Base-by-base conservation (phyloP, 1,140 invertebrate genomes). In the Nylanderia fulva region DNA sequence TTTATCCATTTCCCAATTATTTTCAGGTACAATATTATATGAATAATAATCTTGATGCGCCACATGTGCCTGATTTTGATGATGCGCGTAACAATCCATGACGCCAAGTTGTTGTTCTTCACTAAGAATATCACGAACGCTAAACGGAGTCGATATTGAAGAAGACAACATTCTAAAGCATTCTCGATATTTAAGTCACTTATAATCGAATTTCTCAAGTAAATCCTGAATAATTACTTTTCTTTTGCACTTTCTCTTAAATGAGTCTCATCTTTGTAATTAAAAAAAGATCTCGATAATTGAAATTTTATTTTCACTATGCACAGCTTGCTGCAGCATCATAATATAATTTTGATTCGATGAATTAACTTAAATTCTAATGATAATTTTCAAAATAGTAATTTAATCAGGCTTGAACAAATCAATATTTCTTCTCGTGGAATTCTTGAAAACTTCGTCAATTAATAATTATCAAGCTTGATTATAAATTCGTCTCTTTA, bases 51-150 rank as follows among this genome's bases (percentile, higher is more conserved):
- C 94, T 42, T 93, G 91, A 1, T 92, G 85, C 21, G n/a, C n/a
- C n/a, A 93, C 88, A 1, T 74, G 85, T 15, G 64, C 11, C 56
- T 85, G 89, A 18, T 87, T 84, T 18, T 90, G 89, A 36, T 94
- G 93, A 9, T 91, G 86, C 0, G 89, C 83, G 54, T 94, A 95
- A 61, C 93, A 94, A 75, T 95, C 94, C 94, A 95, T 95, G 9
- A 64, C 79, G 3, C 89, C 87, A 0, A 94, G 86, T 36, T 93
- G 92, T 29, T 94, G 94, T 85, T 94, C 93, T 33, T 92, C 93
- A 88, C 90, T 97, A 74, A 97, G 93, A 91, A 97, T 97, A 86
- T 97, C 97, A 86, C 97, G 97, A 85, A 97, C 97, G 71, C 97
- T 97, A 92, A 97, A 97, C 18, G 97, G 97, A 9, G 97, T 97